Evolutionary conservation across 2,113 vertebrate genomes (phyloP), one percentile per base, ranked within the genome.

Genomic region (Corynorhinus townsendii): DNA sequence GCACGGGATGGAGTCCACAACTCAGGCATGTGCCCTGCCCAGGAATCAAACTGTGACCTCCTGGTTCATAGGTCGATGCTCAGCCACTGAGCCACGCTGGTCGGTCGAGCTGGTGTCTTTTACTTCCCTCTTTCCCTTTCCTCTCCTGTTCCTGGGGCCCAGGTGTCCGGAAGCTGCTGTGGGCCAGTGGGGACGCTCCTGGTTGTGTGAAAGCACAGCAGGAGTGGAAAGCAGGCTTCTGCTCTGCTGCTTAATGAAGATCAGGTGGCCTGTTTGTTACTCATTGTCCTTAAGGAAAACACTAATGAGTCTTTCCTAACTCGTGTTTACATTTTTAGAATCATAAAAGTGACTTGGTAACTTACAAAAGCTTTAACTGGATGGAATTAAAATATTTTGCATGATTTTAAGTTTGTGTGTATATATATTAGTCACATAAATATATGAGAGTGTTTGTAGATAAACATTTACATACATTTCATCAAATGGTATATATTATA

Each of bases 241-340:
- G 9, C 14, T 93, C 89, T 93, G 35, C 56, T 62, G 38, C 43
- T 91, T 93, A 90, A 91, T 26, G 45, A 73, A 86, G n/a, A 79
- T 69, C 68, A 95, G 26, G 6, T 93, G 35, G 64, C 75, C 7
- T 59, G 79, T 49, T 91, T 59, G 72, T 95, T 96, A 92, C 49
- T 95, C 26, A 40, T 54, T 33, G 35, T 90, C 26, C 47, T 76
- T 94, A 95, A 66, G 22, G 88, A 93, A 94, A 97, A 68, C 20
- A 56, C 14, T 62, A 30, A 47, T 62, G 64, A 71, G 4, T 8
- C 14, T 68, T 93, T 87, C 91, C 33, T 92, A 94, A 79, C 33
- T 91, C 56, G 79, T 45, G 7, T 66, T 92, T 90, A 45, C 19
- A 43, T 89, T 93, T 93, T 85, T 91, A 87, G n/a, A 91, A 56